Conservation (phyloP, 2,888 invertebrate species). For the Eretmocerus hayati region DNA sequence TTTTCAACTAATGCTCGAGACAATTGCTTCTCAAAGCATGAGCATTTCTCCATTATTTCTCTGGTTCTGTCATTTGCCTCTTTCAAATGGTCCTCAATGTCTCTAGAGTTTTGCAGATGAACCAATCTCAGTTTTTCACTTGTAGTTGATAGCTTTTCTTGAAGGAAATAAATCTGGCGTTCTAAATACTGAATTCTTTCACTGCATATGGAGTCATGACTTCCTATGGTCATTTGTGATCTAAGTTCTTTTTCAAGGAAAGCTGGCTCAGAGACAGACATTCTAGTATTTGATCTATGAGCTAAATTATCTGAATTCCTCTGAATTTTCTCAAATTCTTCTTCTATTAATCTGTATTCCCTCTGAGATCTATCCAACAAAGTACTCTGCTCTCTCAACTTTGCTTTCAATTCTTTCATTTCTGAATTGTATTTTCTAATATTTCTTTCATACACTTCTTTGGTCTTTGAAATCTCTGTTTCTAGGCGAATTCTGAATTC, state of each 20-base stretch:
- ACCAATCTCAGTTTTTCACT: conserved; percentile 30
- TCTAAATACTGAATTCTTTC: conserved; percentile 31
- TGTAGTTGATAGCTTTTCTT: conserved; percentile 28
- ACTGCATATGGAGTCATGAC: conserved; percentile 23
- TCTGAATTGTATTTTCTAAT: conserved; percentile 53
- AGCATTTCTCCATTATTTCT: conserved; percentile 35
- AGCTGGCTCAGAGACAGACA: conserved; percentile 32
- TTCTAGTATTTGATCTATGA: conserved; percentile 27
- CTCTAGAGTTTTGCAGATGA: conserved; percentile 27
- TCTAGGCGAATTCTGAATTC: conserved; percentile 43
- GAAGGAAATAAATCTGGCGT: conserved; percentile 30
- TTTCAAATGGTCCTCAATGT: conserved; percentile 31
- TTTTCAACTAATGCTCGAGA: conserved; percentile 41
- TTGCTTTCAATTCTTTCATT: conserved; percentile 53
- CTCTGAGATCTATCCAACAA: conserved; percentile 50
- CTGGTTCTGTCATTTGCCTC: conserved; percentile 34
- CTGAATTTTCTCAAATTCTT: conserved; percentile 46
- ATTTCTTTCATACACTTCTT: conserved; percentile 55
- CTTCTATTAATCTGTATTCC: conserved; percentile 52
- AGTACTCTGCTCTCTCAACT: conserved; percentile 53
- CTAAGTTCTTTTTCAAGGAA: conserved; percentile 30
- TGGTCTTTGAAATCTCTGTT: conserved; percentile 54
- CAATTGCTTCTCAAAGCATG: conserved; percentile 35
- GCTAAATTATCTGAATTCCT: conserved; percentile 27
- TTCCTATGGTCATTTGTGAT: conserved; percentile 27